Conservation (phyloP, 2,888 invertebrate genomes). For the Antheraea assamensis region DNA sequence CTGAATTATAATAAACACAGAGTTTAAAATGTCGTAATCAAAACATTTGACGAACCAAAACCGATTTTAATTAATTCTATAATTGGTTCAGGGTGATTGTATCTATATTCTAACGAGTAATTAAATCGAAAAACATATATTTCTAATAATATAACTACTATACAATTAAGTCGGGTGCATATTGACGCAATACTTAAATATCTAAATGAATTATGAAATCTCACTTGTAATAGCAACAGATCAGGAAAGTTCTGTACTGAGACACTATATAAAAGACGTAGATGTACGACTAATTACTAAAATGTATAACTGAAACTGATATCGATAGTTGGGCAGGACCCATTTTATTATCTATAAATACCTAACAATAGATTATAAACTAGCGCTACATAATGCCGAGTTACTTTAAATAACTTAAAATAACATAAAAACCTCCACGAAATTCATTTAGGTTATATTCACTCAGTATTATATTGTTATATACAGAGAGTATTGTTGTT, state of each 20-base stretch:
- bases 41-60: neutral
- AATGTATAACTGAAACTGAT: too few species aligned
- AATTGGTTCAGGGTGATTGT: conserved; percentile 9
- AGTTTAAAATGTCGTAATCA: conserved; percentile 9
- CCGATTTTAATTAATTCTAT: conserved; percentile 7
- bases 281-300: neutral
- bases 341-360: too few species aligned
- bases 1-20: conserved; percentile 1
- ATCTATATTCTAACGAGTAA: neutral
- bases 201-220: neutral
- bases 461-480: too few species aligned
- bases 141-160: neutral
- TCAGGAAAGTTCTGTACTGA: neutral
- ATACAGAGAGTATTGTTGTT: neutral
- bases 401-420: too few species aligned
- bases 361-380: too few species aligned
- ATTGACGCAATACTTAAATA: neutral
- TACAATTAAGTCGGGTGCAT: neutral
- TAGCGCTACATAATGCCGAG: too few species aligned
- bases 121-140: neutral
- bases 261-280: neutral
- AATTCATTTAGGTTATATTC: too few species aligned
- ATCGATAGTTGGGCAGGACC: too few species aligned
- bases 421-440: too few species aligned
- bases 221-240: neutral